Base-by-base conservation (phyloP, 2,888 invertebrate genomes). In the Dromius quadrimaculatus region DNA sequence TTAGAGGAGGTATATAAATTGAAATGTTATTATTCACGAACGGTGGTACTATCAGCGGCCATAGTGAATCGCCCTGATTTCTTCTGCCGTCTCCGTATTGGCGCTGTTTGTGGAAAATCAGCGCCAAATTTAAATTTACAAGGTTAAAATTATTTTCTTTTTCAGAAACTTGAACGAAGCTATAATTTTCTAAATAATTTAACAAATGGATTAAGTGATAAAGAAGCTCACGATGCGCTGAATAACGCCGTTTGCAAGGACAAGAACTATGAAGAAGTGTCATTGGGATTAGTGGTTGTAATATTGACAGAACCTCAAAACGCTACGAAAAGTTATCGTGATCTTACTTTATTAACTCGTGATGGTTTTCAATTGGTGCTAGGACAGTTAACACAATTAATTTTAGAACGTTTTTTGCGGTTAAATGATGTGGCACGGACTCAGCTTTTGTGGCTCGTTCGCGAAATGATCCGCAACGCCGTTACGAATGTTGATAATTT, bases 171-270 rank as follows among this genome's bases (percentile, higher is more conserved):
- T 80, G 95, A 97, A 82, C 89, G 93, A 80, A 92, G 93, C 78
- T 93, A 91, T 83, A 86, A 85, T 78, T 88, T 88, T 79, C 87
- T 96, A 74, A 92, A 92, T 83, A 89, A 88, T 76, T 85, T 95
- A 77, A 91, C 91, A 71, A 87, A 88, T 74, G 95, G 94, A 75
- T 88, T 94, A 77, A 95, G 94, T 77, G 97, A 97, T 79, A 93
- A 96, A 80, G 97, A 97, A 84, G 91, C 93, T 77, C 96, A 97
- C 81, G 97, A 97, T 82, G 91, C 92, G 23, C 87, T 97, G 61
- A 95, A 94, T 80, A 93, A 92, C 82, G 91, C 94, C 73, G 92
- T 95, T 74, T 91, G 93, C 80, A 94, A 95, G 83, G 93, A 93
- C 74, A 88, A 88, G 77, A 92, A 92, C 78, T 95, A 97, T 85